phyloP scores from a whole-genome alignment of 2,888 invertebrate genomes.

The Nephrotoma appendiculata region DNA sequence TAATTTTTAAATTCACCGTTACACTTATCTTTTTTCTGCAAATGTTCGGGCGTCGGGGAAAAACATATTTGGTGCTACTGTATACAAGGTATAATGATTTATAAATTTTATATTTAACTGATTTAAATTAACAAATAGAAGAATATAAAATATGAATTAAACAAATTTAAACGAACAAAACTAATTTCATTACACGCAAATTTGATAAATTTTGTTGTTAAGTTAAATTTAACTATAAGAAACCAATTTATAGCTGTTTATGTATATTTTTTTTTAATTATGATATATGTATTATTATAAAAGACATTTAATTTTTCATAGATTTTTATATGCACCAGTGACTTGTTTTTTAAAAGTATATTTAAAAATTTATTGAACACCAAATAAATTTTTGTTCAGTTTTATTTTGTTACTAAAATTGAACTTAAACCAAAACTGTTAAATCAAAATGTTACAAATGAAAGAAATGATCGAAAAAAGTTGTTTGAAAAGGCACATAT shows the following conservation, averaged over 20 bases:
- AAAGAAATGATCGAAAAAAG: not conserved
- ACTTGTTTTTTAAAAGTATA: not conserved
- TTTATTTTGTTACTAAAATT: not conserved
- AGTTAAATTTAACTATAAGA: not conserved
- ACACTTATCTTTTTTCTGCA: not conserved
- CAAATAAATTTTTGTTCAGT: not conserved
- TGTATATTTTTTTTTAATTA: not conserved
- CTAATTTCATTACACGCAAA: not conserved
- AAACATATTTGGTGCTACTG: too few relatives aligned
- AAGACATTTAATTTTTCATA: not conserved
- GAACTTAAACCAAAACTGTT: not conserved
- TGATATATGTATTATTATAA: not conserved
- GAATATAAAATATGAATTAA: not conserved
- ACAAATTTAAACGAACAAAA: not conserved
- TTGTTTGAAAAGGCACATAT: not conserved
- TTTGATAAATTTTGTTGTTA: not conserved
- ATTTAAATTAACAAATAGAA: not conserved
- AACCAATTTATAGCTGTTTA: not conserved
- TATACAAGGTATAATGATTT: too few relatives aligned
- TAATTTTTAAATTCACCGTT: too few relatives aligned
- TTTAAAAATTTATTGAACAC: not conserved
- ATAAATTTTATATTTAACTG: not conserved
- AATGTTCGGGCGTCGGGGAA: not conserved
- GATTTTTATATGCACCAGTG: not conserved
- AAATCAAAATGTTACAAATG: not conserved